phyloP scores from a whole-genome alignment of 2,888 invertebrate species.

The Cerastis rubricosa region DNA sequence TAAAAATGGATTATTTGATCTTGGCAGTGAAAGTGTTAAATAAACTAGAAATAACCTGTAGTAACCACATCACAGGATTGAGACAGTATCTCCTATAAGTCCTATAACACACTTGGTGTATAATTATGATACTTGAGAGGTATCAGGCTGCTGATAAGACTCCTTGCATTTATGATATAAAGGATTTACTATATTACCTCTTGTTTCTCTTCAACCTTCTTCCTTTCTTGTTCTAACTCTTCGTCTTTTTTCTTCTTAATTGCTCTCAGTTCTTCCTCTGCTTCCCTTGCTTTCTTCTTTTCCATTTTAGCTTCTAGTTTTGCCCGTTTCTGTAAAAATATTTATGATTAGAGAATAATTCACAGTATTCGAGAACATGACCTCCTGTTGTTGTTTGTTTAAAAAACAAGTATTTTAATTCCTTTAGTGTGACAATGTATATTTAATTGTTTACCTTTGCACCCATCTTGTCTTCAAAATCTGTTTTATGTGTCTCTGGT shows the following conservation, averaged over 20 bases:
- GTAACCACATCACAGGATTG: too few relatives aligned
- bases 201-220: conserved; percentile 93
- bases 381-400: background rate
- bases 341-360: background rate
- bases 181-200: conserved; percentile 75
- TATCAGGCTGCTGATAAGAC: background rate
- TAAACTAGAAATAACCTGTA: background rate
- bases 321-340: conserved; percentile 93
- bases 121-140: background rate
- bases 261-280: conserved; percentile 94
- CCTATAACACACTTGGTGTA: background rate
- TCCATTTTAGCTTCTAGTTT: conserved; percentile 98
- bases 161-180: background rate
- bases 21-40: too few relatives aligned
- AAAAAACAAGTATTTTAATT: too few relatives aligned
- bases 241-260: conserved; percentile 95
- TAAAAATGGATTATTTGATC: too few relatives aligned
- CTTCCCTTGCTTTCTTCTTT: conserved; percentile 95
- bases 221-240: conserved; percentile 94
- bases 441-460: conserved; percentile 91
- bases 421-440: too few relatives aligned
- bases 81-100: background rate
- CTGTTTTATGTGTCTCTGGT: conserved; percentile 77
- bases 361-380: background rate
- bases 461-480: conserved; percentile 95